Base-by-base conservation (phyloP, 2,888 invertebrate genomes). In the Apodemia hepburni region DNA sequence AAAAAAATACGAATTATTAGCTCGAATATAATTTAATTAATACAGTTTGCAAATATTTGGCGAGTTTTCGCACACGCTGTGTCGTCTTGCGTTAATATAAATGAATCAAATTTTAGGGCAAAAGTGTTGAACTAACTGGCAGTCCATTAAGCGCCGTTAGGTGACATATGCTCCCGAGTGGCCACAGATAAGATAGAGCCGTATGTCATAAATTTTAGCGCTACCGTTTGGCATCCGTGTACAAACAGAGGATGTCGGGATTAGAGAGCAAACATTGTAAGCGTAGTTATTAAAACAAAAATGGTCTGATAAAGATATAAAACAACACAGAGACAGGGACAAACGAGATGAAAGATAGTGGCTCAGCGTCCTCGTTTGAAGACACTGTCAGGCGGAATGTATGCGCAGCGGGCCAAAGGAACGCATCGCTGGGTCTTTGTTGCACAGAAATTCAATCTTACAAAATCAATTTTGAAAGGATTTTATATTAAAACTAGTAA, bases 121-220 rank as follows among this genome's bases (percentile, higher is more conserved):
- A 82, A 84, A 85, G 82, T 87, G 85, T 88, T 86, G 81, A 82
- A 81, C 84, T 82, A 81, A 79, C 75, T 71, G 72, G 77, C 73
- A 69, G 74, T 86, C 87, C 88, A 89, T 90, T 91, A 90, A 76
- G 79, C 82, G 78, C 73, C 77, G 79, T 75, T 68, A 68, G 73
- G 79, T 76, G 83, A 82, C 91, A 91, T 90, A 88, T 89, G 90
- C 81, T 81, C 80, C 79, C 76, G 81, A 90, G 90, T 90, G 87
- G 82, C 70, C 80, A 81, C 71, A 83, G 91, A 91, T 91, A 90
- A 91, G 91, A 90, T 90, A 90, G 83, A 87, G 78, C 87, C 87
- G 84, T 88, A 88, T 91, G 91, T 90, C 87, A 85, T 85, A 82
- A 81, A 82, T 81, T 76, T 78, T 70, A 79, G 76, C 77, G 86